A percentile compares a stretch with the other conserved stretches of the same genome.
Conservation (phyloP, 2,888 invertebrate species). For the Drosophila paramelanica region DNA sequence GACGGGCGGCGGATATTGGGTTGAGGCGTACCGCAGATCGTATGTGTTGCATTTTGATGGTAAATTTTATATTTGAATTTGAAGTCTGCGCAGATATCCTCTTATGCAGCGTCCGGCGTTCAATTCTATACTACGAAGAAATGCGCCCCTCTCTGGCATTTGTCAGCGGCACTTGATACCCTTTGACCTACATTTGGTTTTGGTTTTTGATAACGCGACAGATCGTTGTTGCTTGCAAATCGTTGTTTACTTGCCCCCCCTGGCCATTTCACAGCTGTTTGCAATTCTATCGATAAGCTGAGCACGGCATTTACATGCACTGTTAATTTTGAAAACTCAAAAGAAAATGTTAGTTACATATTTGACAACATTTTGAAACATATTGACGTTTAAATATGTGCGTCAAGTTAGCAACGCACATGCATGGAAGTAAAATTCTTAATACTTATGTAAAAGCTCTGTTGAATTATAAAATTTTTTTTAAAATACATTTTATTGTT, state of each 20-base stretch:
- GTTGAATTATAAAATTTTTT: too few species aligned
- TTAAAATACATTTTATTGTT: too few species aligned
- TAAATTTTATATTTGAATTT: not conserved
- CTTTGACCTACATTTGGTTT: constrained; percentile 50
- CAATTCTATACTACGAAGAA: constrained; percentile 33
- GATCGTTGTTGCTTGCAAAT: constrained; percentile 1
- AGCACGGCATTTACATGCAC: not conserved
- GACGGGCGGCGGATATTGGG: not conserved
- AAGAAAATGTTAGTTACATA: not conserved
- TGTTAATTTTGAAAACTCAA: not conserved
- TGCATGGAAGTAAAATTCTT: too few species aligned
- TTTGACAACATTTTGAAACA: not conserved
- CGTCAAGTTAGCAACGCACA: too few species aligned
- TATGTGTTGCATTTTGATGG: constrained; percentile 41
- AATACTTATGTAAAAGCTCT: too few species aligned
- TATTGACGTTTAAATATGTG: not conserved
- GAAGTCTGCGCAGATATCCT: constrained; percentile 24
- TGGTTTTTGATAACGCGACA: constrained; percentile 39
- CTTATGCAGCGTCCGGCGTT: constrained; percentile 31
- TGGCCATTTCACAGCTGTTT: constrained; percentile 34
- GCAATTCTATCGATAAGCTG: constrained; percentile 22
- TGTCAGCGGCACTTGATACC: constrained; percentile 32
- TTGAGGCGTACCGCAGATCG: constrained; percentile 14
- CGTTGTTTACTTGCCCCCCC: constrained; percentile 43
- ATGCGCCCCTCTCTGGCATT: constrained; percentile 5